Evolutionary conservation across 1,140 invertebrate genomes (phyloP).

Genomic region (Caenorhabditis brenneri): DNA sequence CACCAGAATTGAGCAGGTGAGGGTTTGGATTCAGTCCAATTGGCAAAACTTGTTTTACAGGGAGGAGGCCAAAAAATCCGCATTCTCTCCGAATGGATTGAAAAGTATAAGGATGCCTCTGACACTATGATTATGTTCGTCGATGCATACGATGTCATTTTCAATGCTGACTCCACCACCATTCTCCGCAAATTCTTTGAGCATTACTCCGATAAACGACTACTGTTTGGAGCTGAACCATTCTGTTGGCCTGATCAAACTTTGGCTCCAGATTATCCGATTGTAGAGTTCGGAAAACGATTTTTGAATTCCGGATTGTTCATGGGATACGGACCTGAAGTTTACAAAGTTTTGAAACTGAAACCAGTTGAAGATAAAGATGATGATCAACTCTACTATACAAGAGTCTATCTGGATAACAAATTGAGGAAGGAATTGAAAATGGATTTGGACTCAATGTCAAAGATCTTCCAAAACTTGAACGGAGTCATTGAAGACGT

Average conservation of each 20-base stretch:
- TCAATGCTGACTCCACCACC: slow-evolving; percentile 77
- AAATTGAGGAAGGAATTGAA: slow-evolving; percentile 78
- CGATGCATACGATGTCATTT: slow-evolving; percentile 86
- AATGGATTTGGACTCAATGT: slow-evolving; percentile 86
- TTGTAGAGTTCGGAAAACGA: slow-evolving; percentile 77
- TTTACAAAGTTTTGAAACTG: slow-evolving; percentile 76
- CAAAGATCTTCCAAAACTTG: slow-evolving; percentile 91
- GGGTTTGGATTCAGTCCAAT: neutral
- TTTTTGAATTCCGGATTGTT: slow-evolving; percentile 87
- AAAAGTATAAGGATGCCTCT: slow-evolving; percentile 77
- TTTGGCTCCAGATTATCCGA: slow-evolving; percentile 76
- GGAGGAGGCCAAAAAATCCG: slow-evolving; percentile 91
- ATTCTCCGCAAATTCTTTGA: slow-evolving; percentile 83
- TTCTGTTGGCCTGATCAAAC: slow-evolving; percentile 91
- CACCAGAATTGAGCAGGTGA: slow-evolving; percentile 77
- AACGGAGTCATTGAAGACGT: slow-evolving; percentile 81
- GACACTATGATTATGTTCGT: slow-evolving; percentile 85
- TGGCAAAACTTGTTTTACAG: slow-evolving; percentile 66
- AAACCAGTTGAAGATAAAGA: slow-evolving; percentile 77
- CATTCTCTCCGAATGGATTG: slow-evolving; percentile 74
- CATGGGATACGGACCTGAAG: slow-evolving; percentile 80
- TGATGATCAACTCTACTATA: slow-evolving; percentile 95
- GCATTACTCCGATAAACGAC: slow-evolving; percentile 76
- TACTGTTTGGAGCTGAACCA: slow-evolving; percentile 90
- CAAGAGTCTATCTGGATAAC: slow-evolving; percentile 82